Evolutionary conservation across 2,113 vertebrate species (phyloP).

Genomic region (Toxostoma redivivum): DNA sequence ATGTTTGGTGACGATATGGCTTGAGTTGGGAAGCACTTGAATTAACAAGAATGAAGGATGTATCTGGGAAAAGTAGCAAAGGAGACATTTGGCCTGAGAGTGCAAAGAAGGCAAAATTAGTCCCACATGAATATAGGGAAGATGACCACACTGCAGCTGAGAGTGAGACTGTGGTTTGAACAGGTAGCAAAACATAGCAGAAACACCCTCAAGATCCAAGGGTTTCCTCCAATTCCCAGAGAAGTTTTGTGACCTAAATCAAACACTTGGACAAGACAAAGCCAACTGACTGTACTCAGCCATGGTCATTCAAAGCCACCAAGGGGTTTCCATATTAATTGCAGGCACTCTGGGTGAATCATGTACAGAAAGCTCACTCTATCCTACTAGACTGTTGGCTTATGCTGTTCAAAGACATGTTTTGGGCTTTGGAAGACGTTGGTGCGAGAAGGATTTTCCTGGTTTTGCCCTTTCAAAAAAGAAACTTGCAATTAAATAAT

Average conservation of each 20-base stretch:
- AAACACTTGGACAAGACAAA: not conserved
- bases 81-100: not conserved
- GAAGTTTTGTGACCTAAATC: not conserved
- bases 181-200: not conserved
- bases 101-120: not conserved
- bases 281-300: not conserved
- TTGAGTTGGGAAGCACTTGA: not conserved
- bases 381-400: fast-evolving
- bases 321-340: fast-evolving
- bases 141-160: not conserved
- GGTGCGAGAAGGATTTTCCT: not conserved
- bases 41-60: not conserved
- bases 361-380: not conserved
- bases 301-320: not conserved
- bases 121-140: too few relatives aligned
- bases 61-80: not conserved
- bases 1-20: not conserved
- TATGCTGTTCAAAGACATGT: not conserved
- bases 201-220: not conserved
- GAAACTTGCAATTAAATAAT: not conserved
- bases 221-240: not conserved
- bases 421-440: not conserved
- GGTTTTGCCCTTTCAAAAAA: not conserved
- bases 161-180: not conserved
- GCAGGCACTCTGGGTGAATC: not conserved